Evolutionary conservation across 2,888 invertebrate genomes (phyloP), one percentile per base, ranked within the genome.

Genomic region (Terebella lapidaria): DNA sequence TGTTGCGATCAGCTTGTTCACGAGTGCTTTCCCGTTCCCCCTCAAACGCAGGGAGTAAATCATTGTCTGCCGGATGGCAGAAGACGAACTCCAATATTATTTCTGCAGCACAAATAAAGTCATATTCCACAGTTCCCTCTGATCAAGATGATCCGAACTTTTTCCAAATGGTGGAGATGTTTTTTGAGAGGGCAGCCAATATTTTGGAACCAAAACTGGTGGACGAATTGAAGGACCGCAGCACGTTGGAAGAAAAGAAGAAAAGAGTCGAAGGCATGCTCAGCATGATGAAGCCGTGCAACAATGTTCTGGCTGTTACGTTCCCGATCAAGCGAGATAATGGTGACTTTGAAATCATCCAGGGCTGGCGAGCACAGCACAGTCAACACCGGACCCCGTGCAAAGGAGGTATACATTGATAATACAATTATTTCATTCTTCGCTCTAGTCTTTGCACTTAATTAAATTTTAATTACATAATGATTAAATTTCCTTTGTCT

Each of bases 331-430:
- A 91, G 78, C 88, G 95, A 73, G 99, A 99, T 81, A 93, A 92
- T 73, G 99, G 99, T 49, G 90, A 92, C 79, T 96, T 94, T 81
- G 96, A 99, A 83, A 77, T 97, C 86, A 94, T 99, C 76, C 91
- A 89, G 70, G 99, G 95, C 18, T 99, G 94, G 85, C 86, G 99
- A 73, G 95, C 97, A 49, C 99, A 99, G 81, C 99, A 99, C 84
- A 90, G 89, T 70, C 92, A 94, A 61, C 99, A 99, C 84, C 88
- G 96, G 80, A 90, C 91, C 65, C 99, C 99, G 60, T 94, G 94
- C 77, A 99, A 99, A 88, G 97, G 97, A 88, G 96, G 96, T 94
- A 84, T 84, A 87, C n/a, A n/a, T 35, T 35, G n/a, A 35, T n/a
- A n/a, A n/a, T n/a, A n/a, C n/a, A n/a, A n/a, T n/a, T n/a, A n/a